phyloP scores from a whole-genome alignment of 2,888 invertebrate species.

The Magallana nippona region DNA sequence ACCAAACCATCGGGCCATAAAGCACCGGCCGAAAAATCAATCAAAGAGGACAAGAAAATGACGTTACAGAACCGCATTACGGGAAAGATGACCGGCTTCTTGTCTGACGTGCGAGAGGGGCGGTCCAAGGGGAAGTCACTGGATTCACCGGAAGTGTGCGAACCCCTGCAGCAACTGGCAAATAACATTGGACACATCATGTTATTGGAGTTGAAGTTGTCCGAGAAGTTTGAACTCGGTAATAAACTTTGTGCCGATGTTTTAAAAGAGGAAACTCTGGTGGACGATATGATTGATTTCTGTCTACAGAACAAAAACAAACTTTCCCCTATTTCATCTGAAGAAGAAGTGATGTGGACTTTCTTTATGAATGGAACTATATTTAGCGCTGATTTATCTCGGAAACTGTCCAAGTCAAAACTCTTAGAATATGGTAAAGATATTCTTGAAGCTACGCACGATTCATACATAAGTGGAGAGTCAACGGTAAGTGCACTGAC shows the following conservation, averaged over 20 bases:
- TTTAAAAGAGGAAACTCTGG: neutral
- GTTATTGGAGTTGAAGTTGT: neutral
- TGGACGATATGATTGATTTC: neutral
- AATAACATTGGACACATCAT: neutral
- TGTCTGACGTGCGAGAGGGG: neutral
- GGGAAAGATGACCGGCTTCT: too few species aligned
- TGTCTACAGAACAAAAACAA: neutral
- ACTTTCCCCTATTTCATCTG: neutral
- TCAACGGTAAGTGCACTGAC: constrained; percentile 5
- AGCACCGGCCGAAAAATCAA: neutral
- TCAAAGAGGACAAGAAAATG: neutral
- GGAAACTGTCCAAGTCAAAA: neutral
- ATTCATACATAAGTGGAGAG: neutral
- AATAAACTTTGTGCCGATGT: neutral
- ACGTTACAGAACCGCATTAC: neutral
- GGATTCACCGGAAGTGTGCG: neutral
- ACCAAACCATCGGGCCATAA: too few species aligned
- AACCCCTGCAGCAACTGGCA: neutral
- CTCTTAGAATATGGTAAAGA: constrained; percentile 17
- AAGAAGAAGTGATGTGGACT: neutral
- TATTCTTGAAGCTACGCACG: neutral
- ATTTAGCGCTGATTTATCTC: constrained; percentile 10
- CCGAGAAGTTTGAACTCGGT: constrained; percentile 28
- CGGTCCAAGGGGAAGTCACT: neutral
- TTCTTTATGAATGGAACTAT: constrained; percentile 30